Conservation (phyloP, 2,888 invertebrate species). For the Drosophila mayaguana region DNA sequence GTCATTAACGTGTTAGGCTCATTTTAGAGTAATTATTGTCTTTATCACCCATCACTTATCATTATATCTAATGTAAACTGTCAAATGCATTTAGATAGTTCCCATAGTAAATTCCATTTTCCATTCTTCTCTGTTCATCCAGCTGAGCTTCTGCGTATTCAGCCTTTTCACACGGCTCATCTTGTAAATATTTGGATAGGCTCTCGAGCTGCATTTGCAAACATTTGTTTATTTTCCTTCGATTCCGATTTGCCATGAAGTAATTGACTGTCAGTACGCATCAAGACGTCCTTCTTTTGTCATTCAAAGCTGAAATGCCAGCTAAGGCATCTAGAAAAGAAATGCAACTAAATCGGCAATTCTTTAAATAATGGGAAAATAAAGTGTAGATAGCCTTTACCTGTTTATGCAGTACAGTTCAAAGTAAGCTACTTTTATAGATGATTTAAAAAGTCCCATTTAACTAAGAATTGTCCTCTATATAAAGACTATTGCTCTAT, state of each 20-base stretch:
- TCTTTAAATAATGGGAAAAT: neutral
- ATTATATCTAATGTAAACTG: neutral
- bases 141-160: neutral
- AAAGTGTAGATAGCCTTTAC: neutral
- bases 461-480: no score
- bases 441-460: neutral
- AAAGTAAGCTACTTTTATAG: neutral
- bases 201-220: neutral
- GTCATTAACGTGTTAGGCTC: no score
- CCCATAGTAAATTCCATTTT: neutral
- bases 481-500: no score
- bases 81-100: neutral
- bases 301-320: slow-evolving; percentile 3
- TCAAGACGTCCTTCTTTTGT: neutral
- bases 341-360: neutral
- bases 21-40: no score
- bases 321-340: neutral
- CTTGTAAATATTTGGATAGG: neutral
- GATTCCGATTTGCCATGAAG: neutral
- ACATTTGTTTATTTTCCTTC: neutral
- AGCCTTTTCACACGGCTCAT: neutral
- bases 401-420: neutral
- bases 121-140: neutral
- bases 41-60: neutral
- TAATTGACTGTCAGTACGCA: neutral